Conservation (phyloP, 2,888 invertebrate genomes). For the Craniophora ligustri region DNA sequence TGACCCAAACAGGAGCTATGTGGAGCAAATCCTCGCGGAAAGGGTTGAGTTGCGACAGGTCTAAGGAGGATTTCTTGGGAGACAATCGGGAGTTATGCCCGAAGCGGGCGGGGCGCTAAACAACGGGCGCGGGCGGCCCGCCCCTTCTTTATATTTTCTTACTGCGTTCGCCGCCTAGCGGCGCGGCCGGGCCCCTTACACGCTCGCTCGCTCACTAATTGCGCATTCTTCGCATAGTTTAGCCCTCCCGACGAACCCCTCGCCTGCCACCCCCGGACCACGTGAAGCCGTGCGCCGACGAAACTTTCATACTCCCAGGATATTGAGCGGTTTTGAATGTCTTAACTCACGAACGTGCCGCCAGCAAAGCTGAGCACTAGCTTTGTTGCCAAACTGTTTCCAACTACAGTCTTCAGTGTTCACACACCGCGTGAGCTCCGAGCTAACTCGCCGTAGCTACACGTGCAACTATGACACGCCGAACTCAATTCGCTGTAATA, state of each 20-base stretch:
- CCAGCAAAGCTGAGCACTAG: slow-evolving; percentile 72
- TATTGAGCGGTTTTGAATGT: slow-evolving; percentile 89
- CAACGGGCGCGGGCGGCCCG: slow-evolving; percentile 87
- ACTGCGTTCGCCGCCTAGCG: slow-evolving; percentile 89
- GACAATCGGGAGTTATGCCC: slow-evolving; percentile 89
- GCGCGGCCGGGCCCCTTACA: slow-evolving; percentile 90
- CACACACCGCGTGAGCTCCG: slow-evolving; percentile 64
- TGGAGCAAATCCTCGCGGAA: slow-evolving; percentile 81
- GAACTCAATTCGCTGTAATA: slow-evolving; percentile 35
- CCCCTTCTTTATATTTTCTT: slow-evolving; percentile 92
- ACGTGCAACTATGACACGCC: slow-evolving; percentile 43
- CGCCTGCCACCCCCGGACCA: slow-evolving; percentile 86
- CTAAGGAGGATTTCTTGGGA: slow-evolving; percentile 86
- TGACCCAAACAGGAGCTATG: slow-evolving; percentile 87
- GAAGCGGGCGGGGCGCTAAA: slow-evolving; percentile 88
- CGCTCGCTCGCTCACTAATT: slow-evolving; percentile 96
- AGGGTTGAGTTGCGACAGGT: slow-evolving; percentile 86
- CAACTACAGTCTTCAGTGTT: slow-evolving; percentile 58
- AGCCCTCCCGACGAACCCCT: slow-evolving; percentile 91
- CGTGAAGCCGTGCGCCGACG: slow-evolving; percentile 88
- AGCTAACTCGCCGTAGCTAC: slow-evolving; percentile 61
- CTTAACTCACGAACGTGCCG: slow-evolving; percentile 87
- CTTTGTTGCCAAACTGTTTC: slow-evolving; percentile 82
- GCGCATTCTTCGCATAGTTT: slow-evolving; percentile 99
- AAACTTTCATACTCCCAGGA: slow-evolving; percentile 88